phyloP scores from a whole-genome alignment of 1,140 invertebrate species.

The Polypedilum vanderplanki region DNA sequence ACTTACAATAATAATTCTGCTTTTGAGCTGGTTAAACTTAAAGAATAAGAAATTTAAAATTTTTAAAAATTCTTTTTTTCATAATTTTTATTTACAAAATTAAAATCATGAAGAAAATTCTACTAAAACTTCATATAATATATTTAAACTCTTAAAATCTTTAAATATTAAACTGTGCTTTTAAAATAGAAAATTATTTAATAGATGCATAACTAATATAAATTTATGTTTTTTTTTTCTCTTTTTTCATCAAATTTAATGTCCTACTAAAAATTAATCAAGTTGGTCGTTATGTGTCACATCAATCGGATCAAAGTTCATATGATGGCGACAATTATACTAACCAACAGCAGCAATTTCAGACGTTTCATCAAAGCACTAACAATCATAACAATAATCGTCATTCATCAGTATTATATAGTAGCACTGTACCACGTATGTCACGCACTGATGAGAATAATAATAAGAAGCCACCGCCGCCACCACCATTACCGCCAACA shows the following conservation, averaged over 20 bases:
- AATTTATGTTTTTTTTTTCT: background rate
- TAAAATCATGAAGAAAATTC: no score
- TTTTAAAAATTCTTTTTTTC: no score
- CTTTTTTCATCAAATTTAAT: background rate
- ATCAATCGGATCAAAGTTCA: constrained; percentile 21
- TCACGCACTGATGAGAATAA: constrained; percentile 10
- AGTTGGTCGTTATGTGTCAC: background rate
- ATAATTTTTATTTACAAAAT: no score
- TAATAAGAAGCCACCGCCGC: constrained; percentile 34
- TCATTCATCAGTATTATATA: constrained; percentile 2
- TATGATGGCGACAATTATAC: constrained; percentile 16
- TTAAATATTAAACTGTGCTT: no score
- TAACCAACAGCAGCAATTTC: background rate
- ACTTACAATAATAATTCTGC: no score
- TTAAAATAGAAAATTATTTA: no score
- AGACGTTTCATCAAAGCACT: background rate
- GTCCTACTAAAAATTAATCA: background rate
- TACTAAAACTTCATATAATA: no score
- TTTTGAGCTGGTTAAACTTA: no score
- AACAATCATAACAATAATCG: background rate
- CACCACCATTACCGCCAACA: constrained; percentile 40
- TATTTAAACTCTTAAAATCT: no score
- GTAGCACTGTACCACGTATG: background rate
- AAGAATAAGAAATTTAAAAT: no score
- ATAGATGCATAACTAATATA: no score